Evolutionary conservation across 2,113 vertebrate species (phyloP).

Genomic region (Phodopus roborovskii): DNA sequence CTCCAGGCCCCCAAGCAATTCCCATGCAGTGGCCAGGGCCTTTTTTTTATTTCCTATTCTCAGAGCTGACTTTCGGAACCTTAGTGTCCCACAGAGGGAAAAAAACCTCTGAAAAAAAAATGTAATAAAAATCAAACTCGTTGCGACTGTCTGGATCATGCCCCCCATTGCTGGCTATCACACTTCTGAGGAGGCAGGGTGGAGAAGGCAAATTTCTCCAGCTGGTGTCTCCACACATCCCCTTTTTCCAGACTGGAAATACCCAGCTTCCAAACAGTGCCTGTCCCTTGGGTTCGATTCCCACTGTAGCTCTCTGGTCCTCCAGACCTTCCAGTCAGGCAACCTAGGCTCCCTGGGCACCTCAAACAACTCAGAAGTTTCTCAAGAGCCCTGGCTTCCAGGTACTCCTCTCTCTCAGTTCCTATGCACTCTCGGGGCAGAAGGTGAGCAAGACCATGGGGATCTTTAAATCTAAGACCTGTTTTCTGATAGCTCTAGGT

Average conservation of each 20-base stretch:
- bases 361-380: slow-evolving; percentile 58
- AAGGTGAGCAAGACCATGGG: slow-evolving; percentile 56
- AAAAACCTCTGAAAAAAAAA: not conserved
- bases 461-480: slow-evolving; percentile 57
- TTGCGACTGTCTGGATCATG: slow-evolving; percentile 55
- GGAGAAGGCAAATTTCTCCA: slow-evolving; percentile 55
- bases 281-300: slow-evolving; percentile 70
- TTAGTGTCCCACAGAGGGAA: slow-evolving; percentile 41
- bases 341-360: slow-evolving; percentile 39
- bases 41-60: slow-evolving; percentile 66
- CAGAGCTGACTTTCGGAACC: slow-evolving; percentile 62
- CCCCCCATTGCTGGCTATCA: slow-evolving; percentile 53
- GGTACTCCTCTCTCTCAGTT: slow-evolving; percentile 47
- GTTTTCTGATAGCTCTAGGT: slow-evolving; percentile 51
- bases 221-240: slow-evolving; percentile 42
- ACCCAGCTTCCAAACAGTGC: slow-evolving; percentile 53
- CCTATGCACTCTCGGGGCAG: slow-evolving; percentile 60
- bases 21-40: slow-evolving; percentile 49
- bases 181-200: slow-evolving; percentile 19
- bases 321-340: slow-evolving; percentile 40
- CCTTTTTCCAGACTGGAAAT: slow-evolving; percentile 60
- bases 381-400: slow-evolving; percentile 66
- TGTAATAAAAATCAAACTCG: slow-evolving; percentile 64
- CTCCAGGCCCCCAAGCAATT: slow-evolving; percentile 75
- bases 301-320: slow-evolving; percentile 55